phyloP scores from a whole-genome alignment of 2,888 invertebrate genomes.

The Crossocerus cetratus region DNA sequence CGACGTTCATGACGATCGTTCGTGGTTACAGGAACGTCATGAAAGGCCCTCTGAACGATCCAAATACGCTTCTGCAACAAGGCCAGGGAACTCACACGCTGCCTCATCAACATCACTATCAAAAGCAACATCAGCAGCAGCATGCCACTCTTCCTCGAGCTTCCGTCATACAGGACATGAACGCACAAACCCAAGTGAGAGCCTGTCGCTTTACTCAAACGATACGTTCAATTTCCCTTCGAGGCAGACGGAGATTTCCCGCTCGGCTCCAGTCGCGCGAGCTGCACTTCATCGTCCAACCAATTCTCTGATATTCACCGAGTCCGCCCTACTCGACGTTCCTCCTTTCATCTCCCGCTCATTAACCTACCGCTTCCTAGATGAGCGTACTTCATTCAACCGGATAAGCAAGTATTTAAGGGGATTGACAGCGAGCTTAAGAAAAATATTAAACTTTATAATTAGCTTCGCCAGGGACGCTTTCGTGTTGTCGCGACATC shows the following conservation, averaged over 20 bases:
- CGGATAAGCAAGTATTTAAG: too few species aligned
- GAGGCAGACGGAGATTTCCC: slow-evolving; percentile 7
- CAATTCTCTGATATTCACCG: neutral
- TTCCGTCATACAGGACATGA: slow-evolving; percentile 79
- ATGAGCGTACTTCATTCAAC: too few species aligned
- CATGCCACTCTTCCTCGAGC: slow-evolving; percentile 78
- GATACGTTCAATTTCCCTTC: slow-evolving; percentile 1
- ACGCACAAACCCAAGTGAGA: slow-evolving; percentile 77
- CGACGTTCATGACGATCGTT: slow-evolving; percentile 40
- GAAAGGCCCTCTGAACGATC: slow-evolving; percentile 81
- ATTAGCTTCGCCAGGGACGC: too few species aligned
- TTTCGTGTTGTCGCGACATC: too few species aligned
- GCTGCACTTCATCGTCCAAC: neutral
- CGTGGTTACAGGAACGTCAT: slow-evolving; percentile 77
- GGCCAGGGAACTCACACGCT: slow-evolving; percentile 72
- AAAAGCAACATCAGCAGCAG: slow-evolving; percentile 77
- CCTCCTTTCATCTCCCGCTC: neutral
- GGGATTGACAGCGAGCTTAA: too few species aligned
- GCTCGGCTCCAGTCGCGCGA: neutral
- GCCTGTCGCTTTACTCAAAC: slow-evolving; percentile 30
- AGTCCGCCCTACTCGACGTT: neutral
- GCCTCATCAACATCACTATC: slow-evolving; percentile 76
- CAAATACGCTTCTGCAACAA: slow-evolving; percentile 76
- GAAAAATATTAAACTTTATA: too few species aligned
- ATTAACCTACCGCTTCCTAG: too few species aligned